Evolutionary conservation across 2,113 vertebrate species (phyloP).

Genomic region (Tursiops truncatus): DNA sequence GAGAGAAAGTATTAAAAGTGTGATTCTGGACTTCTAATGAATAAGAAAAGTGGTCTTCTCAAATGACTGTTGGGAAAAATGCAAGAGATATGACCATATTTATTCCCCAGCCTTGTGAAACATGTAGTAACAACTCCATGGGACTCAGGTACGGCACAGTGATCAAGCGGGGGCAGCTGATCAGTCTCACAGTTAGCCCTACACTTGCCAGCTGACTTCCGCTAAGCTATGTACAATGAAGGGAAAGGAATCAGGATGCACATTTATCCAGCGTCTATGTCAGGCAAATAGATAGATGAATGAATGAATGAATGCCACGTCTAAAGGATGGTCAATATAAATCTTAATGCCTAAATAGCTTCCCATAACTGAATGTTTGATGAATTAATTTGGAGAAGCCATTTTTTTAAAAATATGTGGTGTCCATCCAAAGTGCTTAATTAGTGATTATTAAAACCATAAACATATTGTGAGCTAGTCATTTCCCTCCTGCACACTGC

Average conservation of each 20-base stretch:
- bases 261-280: background rate
- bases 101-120: background rate
- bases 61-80: background rate
- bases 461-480: background rate
- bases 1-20: background rate
- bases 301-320: background rate
- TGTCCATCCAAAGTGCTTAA: background rate
- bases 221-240: background rate
- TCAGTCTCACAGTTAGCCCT: background rate
- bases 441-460: conserved; percentile 39
- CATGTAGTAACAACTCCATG: background rate
- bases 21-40: background rate
- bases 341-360: background rate
- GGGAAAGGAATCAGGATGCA: background rate
- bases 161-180: background rate
- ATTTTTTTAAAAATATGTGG: background rate
- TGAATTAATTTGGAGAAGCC: background rate
- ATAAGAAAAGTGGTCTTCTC: background rate
- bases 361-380: background rate
- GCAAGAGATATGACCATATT: background rate
- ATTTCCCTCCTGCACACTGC: background rate
- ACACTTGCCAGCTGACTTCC: background rate
- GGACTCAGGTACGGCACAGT: background rate
- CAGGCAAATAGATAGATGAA: background rate
- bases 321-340: background rate